A percentile compares a stretch with the other conserved stretches of the same genome.
Evolutionary conservation across 2,113 vertebrate genomes (phyloP).

Genomic region (Lichenostomus cassidix): DNA sequence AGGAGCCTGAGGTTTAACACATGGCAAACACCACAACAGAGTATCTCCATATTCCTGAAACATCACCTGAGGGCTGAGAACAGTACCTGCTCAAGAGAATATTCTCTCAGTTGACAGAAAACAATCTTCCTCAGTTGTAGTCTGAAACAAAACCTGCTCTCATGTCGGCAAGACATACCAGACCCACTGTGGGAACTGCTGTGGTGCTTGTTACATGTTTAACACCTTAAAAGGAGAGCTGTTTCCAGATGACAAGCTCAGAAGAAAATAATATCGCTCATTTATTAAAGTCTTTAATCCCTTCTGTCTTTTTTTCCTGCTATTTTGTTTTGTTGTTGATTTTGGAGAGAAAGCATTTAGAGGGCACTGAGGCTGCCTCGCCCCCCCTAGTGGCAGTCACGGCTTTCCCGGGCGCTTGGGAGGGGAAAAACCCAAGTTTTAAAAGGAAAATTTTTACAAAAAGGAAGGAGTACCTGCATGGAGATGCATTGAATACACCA

Average conservation of each 20-base stretch:
- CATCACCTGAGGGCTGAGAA: not conserved
- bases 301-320: not conserved
- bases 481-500: not conserved
- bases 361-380: not conserved
- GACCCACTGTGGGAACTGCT: not conserved
- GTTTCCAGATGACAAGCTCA: not conserved
- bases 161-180: fast-evolving
- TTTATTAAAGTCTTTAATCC: not conserved
- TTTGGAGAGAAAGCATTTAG: not conserved
- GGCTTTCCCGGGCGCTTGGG: not conserved
- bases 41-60: not conserved
- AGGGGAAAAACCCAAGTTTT: not conserved
- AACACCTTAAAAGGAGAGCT: not conserved
- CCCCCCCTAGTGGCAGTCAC: conserved; percentile 41
- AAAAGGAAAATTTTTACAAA: not conserved
- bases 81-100: not conserved
- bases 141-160: not conserved
- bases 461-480: not conserved
- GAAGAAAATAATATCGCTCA: not conserved
- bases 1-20: not conserved
- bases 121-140: not conserved
- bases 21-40: not conserved
- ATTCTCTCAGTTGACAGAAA: not conserved
- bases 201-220: not conserved
- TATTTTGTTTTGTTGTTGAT: conserved; percentile 31